Evolutionary conservation across 2,113 vertebrate species (phyloP), one percentile per base, ranked within the genome.

Genomic region (Hypomesus transpacificus): DNA sequence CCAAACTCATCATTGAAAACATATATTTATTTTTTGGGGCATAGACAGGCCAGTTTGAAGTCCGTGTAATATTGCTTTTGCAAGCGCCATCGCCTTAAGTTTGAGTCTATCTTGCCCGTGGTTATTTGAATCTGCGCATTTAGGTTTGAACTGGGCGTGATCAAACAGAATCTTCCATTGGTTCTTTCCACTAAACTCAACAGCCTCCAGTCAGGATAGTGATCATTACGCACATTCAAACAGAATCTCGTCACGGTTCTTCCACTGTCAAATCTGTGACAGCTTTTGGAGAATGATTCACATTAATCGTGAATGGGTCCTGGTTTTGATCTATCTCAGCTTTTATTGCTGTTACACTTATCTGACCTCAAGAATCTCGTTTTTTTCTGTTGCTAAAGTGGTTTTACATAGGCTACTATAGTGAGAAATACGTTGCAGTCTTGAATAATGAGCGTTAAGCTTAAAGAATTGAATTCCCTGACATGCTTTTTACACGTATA

Each of bases 1-100:
- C 77, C 73, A 75, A 73, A 73, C 69, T 56, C 31, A 14, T 69
- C 39, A 68, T 64, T 50, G 52, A 77, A 72, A 69, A 73, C n/a
- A 17, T 46, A 53, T 53, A 13, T 46, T 46, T 46, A 46, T 46
- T 46, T 46, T 46, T 13, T 5, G 39, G 9, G 39, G 8, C 39
- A 46, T n/a, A 46, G 39, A 7, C 39, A 13, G 39, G 39, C 7
- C 7, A 9, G 39, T 46, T 46, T 46, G 24, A 26, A 26, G 24
- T 3, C 7, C 2, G 6, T 46, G 9, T 46, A 46, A 11, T 46
- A 11, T 46, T 11, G 39, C 39, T 46, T 46, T 46, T 46, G 39
- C 39, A 46, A 46, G 39, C 9, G 8, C 39, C 39, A 46, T 46
- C 2, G 9, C 39, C 39, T 1, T 34, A 34, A 5, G 31, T 6